Percentiles rank a stretch among this genome's conserved stretches.
Conservation (phyloP, 2,888 invertebrate genomes). For the Opisthograptis luteolata region DNA sequence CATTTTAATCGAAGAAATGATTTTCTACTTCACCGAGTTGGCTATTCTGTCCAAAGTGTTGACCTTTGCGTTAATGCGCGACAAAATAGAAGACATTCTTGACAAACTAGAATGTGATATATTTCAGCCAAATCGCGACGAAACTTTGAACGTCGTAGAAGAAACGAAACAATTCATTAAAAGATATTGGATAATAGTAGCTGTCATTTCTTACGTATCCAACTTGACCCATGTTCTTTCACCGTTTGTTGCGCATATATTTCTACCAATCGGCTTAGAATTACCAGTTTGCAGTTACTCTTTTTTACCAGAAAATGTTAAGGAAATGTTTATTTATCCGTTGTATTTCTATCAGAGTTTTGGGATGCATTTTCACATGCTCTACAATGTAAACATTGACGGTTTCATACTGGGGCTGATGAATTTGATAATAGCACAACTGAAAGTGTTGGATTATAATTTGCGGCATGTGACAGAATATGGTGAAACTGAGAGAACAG, state of each 20-base stretch:
- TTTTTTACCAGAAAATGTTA: slow-evolving; percentile 53
- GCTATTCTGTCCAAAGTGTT: slow-evolving; percentile 53
- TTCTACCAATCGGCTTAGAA: slow-evolving; percentile 41
- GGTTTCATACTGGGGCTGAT: slow-evolving; percentile 60
- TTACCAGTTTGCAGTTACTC: slow-evolving; percentile 56
- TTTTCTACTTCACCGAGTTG: slow-evolving; percentile 60
- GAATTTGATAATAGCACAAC: slow-evolving; percentile 59
- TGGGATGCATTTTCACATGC: slow-evolving; percentile 57
- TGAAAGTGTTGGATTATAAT: slow-evolving; percentile 59
- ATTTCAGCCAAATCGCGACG: slow-evolving; percentile 51
- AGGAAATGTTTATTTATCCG: slow-evolving; percentile 47
- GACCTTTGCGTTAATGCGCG: slow-evolving; percentile 48
- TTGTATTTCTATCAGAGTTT: slow-evolving; percentile 60
- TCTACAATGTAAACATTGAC: slow-evolving; percentile 58
- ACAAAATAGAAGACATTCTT: slow-evolving; percentile 49
- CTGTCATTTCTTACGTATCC: slow-evolving; percentile 45
- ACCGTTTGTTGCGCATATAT: slow-evolving; percentile 49
- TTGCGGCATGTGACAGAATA: slow-evolving; percentile 48
- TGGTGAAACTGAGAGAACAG: slow-evolving; percentile 5
- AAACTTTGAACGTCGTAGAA: slow-evolving; percentile 44
- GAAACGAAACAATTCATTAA: slow-evolving; percentile 52
- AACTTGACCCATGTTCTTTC: slow-evolving; percentile 43
- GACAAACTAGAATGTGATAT: slow-evolving; percentile 51
- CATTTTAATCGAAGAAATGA: slow-evolving; percentile 54
- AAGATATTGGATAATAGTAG: slow-evolving; percentile 54